Percentiles rank a stretch among this genome's conserved stretches.
phyloP scores from a whole-genome alignment of 2,888 invertebrate species.

The Lasius platythorax region DNA sequence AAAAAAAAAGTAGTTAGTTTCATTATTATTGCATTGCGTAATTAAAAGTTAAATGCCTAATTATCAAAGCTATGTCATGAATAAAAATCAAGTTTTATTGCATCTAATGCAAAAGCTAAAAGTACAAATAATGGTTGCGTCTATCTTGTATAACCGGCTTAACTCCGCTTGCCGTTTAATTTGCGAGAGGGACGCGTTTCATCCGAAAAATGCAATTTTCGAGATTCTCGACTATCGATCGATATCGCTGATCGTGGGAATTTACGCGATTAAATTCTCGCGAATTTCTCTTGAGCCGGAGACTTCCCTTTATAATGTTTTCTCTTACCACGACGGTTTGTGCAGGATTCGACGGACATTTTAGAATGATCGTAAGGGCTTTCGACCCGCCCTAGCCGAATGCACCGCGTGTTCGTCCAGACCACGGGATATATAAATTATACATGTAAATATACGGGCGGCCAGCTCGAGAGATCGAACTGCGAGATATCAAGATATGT shows the following conservation, averaged over 20 bases:
- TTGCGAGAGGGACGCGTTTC: background rate
- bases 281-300: constrained; percentile 63
- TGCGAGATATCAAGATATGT: constrained; percentile 82
- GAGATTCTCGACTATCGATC: constrained; percentile 31
- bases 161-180: constrained; percentile 14
- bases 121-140: constrained; percentile 10
- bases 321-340: constrained; percentile 57
- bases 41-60: background rate
- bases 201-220: constrained; percentile 8
- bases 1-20: background rate
- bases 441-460: constrained; percentile 84
- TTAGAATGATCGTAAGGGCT: constrained; percentile 58
- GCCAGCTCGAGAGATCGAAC: constrained; percentile 81
- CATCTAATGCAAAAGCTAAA: constrained; percentile 1
- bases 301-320: constrained; percentile 64
- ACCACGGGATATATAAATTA: constrained; percentile 83
- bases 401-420: constrained; percentile 69
- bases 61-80: background rate
- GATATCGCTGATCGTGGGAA: constrained; percentile 70
- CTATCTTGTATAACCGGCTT: background rate
- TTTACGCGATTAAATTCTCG: constrained; percentile 63
- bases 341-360: constrained; percentile 36
- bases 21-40: background rate
- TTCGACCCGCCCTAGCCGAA: constrained; percentile 69
- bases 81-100: background rate